A percentile compares a stretch with the other conserved stretches of the same genome.
Evolutionary conservation across 1,140 invertebrate genomes (phyloP).

Genomic region (Pristionchus pacificus): DNA sequence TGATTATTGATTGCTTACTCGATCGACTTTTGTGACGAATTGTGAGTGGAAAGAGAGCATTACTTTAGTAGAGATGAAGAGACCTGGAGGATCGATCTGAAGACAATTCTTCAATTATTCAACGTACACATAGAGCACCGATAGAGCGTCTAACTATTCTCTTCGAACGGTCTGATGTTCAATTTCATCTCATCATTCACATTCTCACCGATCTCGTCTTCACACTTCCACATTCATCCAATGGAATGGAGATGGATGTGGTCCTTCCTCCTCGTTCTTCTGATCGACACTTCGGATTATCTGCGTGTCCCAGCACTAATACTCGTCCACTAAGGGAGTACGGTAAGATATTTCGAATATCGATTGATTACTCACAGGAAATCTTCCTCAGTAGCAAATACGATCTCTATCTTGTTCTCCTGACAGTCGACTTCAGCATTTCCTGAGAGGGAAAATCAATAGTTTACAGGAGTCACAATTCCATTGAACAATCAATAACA

Average conservation of each 20-base stretch:
- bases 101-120: too few relatives aligned
- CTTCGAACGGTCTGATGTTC: too few relatives aligned
- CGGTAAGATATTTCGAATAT: neutral
- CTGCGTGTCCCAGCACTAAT: neutral
- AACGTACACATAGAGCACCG: too few relatives aligned
- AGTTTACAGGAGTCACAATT: too few relatives aligned
- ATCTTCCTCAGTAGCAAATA: neutral
- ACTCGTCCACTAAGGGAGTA: neutral
- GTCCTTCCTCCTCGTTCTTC: neutral
- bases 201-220: neutral
- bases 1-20: conserved; percentile 20
- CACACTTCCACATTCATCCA: neutral
- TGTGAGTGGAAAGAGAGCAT: conserved; percentile 54
- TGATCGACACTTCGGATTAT: neutral
- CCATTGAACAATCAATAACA: neutral
- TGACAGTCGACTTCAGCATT: neutral
- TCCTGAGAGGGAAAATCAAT: neutral
- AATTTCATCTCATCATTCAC: too few relatives aligned
- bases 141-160: too few relatives aligned
- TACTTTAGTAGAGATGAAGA: conserved; percentile 52
- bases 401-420: neutral
- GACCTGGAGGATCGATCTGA: conserved; percentile 50
- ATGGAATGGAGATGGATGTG: neutral
- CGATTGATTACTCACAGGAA: neutral
- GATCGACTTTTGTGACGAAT: conserved; percentile 52